Base-by-base conservation (phyloP, 2,113 vertebrate species). In the Microtus montanus region DNA sequence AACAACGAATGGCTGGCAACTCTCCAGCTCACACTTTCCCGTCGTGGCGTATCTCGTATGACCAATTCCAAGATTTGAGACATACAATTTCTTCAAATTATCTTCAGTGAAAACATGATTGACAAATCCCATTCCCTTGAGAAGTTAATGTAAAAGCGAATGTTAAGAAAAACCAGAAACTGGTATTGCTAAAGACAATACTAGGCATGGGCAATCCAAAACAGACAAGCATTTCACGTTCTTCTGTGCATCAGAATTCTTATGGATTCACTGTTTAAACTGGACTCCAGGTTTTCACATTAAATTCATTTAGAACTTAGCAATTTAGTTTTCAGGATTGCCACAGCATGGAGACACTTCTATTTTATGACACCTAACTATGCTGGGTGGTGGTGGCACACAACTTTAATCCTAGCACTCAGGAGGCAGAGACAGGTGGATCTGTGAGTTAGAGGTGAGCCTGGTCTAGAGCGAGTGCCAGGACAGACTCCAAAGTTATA, bases 1-100 rank as follows among this genome's bases (percentile, higher is more conserved):
- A 89, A 99, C 99, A 8, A 99, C 99, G 95, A 99, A 99, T 17
- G 99, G 99, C 97, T 99, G 99, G 97, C 99, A 99, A 97, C 99
- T 99, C 98, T 99, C 99, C 97, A 99, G 98, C 97, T 99, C 99
- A 2, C 99, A 99, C 89, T 99, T 99, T 75, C 99, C 99, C 0
- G 99, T 99, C 2, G 99, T 99, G 84, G 99, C 99, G 35, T 99
- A 99, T 80, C 99, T 99, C 0, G 99, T 99, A 98, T 99, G 99
- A 47, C 99, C 99, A 79, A 99, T 99, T 70, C 99, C 99, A 2
- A 99, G 99, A 97, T 99, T 99, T 89, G 99, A 99, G 96, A 98
- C 96, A 28, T 99, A 99, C 88, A 99, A 98, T 92, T 99, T 99
- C 97, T 98, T 98, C 85, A 99, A 98, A 84, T 98, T 99, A 95